Base-by-base conservation (phyloP, 2,113 vertebrate genomes). In the Hucho hucho region DNA sequence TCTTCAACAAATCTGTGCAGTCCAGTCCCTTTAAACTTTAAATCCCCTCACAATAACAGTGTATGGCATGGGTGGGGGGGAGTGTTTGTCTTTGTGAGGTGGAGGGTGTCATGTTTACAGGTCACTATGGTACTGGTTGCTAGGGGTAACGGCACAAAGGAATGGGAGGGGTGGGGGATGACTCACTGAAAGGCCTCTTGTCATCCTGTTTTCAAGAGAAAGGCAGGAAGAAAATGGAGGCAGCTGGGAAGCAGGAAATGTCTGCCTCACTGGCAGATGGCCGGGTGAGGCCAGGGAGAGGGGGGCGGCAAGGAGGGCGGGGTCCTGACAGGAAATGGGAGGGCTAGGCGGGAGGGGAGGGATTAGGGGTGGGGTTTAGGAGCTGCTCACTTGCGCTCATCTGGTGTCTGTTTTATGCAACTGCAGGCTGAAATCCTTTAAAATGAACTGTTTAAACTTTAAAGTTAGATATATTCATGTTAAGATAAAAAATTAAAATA, bases 221-320 rank as follows among this genome's bases (percentile, higher is more conserved):
- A 82, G 47, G 47, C 56, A 80, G 74, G 70, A 78, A 74, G 64
- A 59, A 65, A 61, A 77, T 75, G 75, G 74, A 75, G 2, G 32
- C 81, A 83, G 83, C 78, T 85, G 81, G 78, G 70, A 64, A 22
- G 76, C 75, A 79, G 81, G 83, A 85, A 78, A 85, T 83, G 78
- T 80, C 78, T 43, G 73, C 46, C 65, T 58, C 75, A 69, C 47
- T 81, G 83, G 68, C 83, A 85, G 83, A 85, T 85, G 83, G 83
- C 37, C 78, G 78, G 81, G 83, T 80, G 83, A 78, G 83, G 83
- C 83, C 81, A 53, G 73, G 11, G 75, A 46, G 37, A 80, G 78
- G 76, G 80, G 78, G 74, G 74, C 1, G 4, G 37, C 32, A 78
- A 20, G 9, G 20, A 26, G 46, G 83, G 78, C 56, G 74, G 80